Evolutionary conservation across 2,797 vertebrate genomes (phyloP), one percentile per base, ranked within the genome.

Genomic region (Sus cebifrons): DNA sequence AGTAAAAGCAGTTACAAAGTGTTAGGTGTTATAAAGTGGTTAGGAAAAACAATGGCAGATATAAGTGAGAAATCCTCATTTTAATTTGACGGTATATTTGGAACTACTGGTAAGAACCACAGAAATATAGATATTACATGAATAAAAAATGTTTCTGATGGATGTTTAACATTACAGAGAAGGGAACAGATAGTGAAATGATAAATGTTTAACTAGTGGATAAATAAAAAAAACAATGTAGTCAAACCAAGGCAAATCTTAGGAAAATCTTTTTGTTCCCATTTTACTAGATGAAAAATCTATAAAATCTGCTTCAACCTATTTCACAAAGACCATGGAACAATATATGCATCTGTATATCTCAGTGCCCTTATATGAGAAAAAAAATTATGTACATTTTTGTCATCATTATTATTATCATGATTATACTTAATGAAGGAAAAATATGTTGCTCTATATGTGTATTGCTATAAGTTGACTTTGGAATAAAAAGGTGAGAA

Each of bases 401-500:
- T 82, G n/a, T 2, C 17, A 89, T 21, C 32, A 60, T 67, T 89
- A 54, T 64, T 83, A 17, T 60, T 65, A 64, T 74, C 44, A 82
- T 62, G 16, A 75, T 87, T 79, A 74, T 54, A 83, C 1, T 88
- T 86, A 81, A 32, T 67, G 5, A 91, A 52, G 11, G 56, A 94
- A 91, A 70, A 49, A 71, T 44, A 2, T 93, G 1, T 58, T 78
- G 7, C 32, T 40, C 21, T 54, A 29, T 71, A 17, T 1, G 16
- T 83, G 9, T 54, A 36, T 86, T 90, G 9, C 27, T 65, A 78
- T 88, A 85, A 93, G 62, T 70, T 58, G 40, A 78, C 88, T 83
- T 94, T 40, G 67, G 3, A 54, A 70, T 15, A 49, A 96, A 25
- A 79, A 73, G 44, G 83, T n/a, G 67, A 90, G 20, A 94, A 73